Percentiles rank a stretch among this genome's conserved stretches.
Evolutionary conservation across 2,797 vertebrate genomes (phyloP).

Genomic region (Rhynchonycteris naso): DNA sequence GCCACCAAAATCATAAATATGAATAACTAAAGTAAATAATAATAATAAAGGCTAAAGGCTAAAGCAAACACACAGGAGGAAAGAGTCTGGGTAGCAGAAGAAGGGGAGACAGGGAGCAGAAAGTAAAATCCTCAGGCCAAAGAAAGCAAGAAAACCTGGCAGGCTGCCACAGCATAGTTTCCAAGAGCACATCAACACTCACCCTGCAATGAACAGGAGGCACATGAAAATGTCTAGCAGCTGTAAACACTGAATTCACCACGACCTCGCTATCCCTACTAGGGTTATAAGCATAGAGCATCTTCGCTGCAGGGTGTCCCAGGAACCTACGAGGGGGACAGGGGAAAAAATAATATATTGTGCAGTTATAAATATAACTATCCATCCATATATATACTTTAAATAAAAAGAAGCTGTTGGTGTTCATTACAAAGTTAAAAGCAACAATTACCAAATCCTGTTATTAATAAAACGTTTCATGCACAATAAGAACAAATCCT

Average conservation of each 20-base stretch:
- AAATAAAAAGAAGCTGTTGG: constrained; percentile 12
- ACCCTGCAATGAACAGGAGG: constrained; percentile 96
- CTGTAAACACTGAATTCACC: constrained; percentile 96
- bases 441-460: not conserved
- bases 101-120: constrained; percentile 67
- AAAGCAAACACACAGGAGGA: constrained; percentile 65
- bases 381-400: not conserved
- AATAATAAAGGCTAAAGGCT: constrained; percentile 49
- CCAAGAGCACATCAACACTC: constrained; percentile 86
- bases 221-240: constrained; percentile 96
- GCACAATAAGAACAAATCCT: not conserved
- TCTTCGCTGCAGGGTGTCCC: constrained; percentile 95
- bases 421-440: constrained; percentile 42
- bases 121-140: constrained; percentile 78
- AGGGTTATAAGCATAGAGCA: constrained; percentile 95
- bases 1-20: constrained; percentile 16
- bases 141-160: constrained; percentile 81
- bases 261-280: constrained; percentile 95
- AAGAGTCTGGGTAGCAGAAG: constrained; percentile 63
- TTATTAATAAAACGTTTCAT: constrained; percentile 31
- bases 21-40: constrained; percentile 46
- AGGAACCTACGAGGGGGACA: constrained; percentile 87
- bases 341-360: not conserved
- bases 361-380: not conserved
- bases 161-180: constrained; percentile 78